Conservation (phyloP, 2,888 invertebrate species). For the Oasisia sp. region DNA sequence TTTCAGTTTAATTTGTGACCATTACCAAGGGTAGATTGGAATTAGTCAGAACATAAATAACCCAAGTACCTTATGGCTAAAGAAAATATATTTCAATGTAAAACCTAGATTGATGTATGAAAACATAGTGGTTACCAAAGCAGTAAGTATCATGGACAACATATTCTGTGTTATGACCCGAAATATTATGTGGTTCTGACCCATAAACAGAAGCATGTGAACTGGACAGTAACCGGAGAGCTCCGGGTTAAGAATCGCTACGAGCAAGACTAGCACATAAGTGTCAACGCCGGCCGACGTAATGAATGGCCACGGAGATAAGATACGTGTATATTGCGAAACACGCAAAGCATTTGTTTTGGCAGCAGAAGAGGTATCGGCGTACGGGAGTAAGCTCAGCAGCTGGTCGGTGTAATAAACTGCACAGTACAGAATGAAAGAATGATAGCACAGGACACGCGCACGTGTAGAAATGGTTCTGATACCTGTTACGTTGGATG, state of each 20-base stretch:
- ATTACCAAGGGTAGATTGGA: no score
- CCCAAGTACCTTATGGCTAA: no score
- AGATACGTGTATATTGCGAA: constrained; percentile 8
- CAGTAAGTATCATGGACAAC: no score
- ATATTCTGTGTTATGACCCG: no score
- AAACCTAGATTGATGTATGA: no score
- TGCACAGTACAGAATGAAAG: background rate
- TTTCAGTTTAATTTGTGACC: no score
- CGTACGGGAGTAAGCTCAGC: background rate
- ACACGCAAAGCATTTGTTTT: background rate
- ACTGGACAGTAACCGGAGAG: background rate
- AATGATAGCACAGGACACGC: background rate
- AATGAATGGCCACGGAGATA: background rate
- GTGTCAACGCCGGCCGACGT: background rate
- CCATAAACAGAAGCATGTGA: no score
- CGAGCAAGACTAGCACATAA: background rate
- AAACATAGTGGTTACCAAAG: no score
- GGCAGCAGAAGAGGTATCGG: background rate
- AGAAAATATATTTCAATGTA: no score
- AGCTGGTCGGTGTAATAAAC: background rate
- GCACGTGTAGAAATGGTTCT: background rate
- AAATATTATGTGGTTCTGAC: no score
- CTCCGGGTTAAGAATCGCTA: background rate
- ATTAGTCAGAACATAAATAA: no score
- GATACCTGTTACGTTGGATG: background rate